phyloP scores from a whole-genome alignment of 2,888 invertebrate species.

The Pollenia angustigena region DNA sequence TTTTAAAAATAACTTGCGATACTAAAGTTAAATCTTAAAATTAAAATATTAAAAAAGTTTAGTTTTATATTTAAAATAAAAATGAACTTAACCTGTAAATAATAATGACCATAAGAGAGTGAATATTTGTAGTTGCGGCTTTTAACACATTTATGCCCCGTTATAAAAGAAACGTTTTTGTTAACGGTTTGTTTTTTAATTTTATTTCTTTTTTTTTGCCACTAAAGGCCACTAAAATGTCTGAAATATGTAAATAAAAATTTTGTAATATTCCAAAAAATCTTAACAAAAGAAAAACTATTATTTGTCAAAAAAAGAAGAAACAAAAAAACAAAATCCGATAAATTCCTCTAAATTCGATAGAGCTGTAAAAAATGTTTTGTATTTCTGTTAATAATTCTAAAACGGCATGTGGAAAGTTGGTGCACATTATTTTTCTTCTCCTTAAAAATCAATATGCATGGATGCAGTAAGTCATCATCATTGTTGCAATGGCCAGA shows the following conservation, averaged over 20 bases:
- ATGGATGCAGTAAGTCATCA: background rate
- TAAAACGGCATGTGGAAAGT: constrained; percentile 29
- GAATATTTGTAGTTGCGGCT: background rate
- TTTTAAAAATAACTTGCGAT: constrained; percentile 18
- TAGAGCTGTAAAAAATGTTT: background rate
- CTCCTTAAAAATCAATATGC: background rate
- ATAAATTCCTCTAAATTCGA: background rate
- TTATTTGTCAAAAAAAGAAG: constrained; percentile 1
- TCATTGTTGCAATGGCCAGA: background rate
- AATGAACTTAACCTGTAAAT: constrained; percentile 13
- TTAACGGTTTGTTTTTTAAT: constrained; percentile 5
- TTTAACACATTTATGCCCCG: constrained; percentile 2
- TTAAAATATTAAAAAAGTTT: background rate
- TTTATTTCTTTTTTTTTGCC: background rate
- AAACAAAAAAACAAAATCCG: background rate
- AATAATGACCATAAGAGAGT: constrained; percentile 2
- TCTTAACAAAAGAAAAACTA: too few relatives aligned
- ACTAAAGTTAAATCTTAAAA: background rate
- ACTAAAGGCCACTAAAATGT: constrained; percentile 9
- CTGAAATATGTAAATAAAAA: background rate
- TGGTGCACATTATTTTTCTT: constrained; percentile 3
- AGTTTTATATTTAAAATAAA: background rate
- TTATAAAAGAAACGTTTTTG: constrained; percentile 32
- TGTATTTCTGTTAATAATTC: constrained; percentile 11
- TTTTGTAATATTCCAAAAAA: too few relatives aligned